Evolutionary conservation across 2,113 vertebrate genomes (phyloP).

Genomic region (Leuciscus idus): DNA sequence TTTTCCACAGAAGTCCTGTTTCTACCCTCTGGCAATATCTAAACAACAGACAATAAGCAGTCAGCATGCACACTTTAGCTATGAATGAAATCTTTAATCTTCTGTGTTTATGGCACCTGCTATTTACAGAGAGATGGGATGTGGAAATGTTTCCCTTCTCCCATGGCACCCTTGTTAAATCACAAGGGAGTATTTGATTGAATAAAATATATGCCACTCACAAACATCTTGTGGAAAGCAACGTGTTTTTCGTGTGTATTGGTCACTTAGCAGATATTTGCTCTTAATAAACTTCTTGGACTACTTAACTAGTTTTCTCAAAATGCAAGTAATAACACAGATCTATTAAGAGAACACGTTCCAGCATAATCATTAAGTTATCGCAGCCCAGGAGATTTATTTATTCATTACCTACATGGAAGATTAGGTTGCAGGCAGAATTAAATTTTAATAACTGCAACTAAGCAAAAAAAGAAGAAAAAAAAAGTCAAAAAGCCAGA

Average conservation of each 20-base stretch:
- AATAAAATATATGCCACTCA: conserved; percentile 56
- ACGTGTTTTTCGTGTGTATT: not conserved
- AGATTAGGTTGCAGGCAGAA: conserved; percentile 44
- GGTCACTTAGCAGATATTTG: not conserved
- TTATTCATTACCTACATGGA: conserved; percentile 52
- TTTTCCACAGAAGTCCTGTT: conserved; percentile 46
- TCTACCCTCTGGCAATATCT: conserved; percentile 50
- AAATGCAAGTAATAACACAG: conserved; percentile 49
- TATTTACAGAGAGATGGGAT: conserved; percentile 48
- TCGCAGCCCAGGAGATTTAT: conserved; percentile 46
- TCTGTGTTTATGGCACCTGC: conserved; percentile 35
- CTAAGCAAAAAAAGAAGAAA: conserved; percentile 47
- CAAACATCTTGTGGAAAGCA: conserved; percentile 12
- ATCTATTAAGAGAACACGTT: conserved; percentile 52
- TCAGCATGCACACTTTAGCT: conserved; percentile 51
- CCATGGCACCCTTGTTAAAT: conserved; percentile 49
- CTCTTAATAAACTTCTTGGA: conserved; percentile 24
- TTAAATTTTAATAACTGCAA: conserved; percentile 48
- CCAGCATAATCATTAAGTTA: conserved; percentile 52
- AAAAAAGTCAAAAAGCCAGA: not conserved
- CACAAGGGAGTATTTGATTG: conserved; percentile 45
- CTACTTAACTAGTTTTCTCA: conserved; percentile 35
- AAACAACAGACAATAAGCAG: conserved; percentile 53
- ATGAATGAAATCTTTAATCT: conserved; percentile 51
- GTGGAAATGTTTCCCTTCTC: conserved; percentile 43